These are phyloP conservation scores for Diabrotica balteata DNA, from an alignment of 2,888 invertebrate genomes.

Conservation along the genomic window DNA sequence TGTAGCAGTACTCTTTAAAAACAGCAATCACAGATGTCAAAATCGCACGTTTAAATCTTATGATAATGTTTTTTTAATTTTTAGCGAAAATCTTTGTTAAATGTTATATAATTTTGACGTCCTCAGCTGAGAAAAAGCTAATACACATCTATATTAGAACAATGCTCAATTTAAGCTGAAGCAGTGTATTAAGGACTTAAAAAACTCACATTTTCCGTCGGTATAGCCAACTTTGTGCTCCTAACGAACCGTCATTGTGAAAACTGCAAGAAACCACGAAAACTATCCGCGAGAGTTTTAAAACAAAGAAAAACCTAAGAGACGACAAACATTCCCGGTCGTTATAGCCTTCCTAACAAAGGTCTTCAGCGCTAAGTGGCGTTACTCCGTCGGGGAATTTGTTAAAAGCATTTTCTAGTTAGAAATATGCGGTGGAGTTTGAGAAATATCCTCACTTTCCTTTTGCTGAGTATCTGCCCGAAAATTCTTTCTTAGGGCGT, in stretches of 20 bases:
- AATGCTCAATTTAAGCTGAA: too few relatives aligned
- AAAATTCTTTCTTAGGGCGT: background rate
- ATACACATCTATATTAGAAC: too few relatives aligned
- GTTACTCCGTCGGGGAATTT: constrained; percentile 48
- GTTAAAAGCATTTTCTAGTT: constrained; percentile 58
- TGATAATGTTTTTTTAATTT: too few relatives aligned
- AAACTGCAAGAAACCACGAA: background rate
- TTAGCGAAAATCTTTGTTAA: too few relatives aligned
- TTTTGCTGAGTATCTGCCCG: background rate
- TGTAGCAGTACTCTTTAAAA: too few relatives aligned
- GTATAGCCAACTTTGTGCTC: too few relatives aligned
- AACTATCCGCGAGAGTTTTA: constrained; percentile 24
- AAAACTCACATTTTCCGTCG: too few relatives aligned
- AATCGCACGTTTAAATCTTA: too few relatives aligned
- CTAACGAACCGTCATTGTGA: background rate
- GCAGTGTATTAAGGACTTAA: too few relatives aligned
- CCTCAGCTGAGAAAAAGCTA: too few relatives aligned
- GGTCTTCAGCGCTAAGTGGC: constrained; percentile 46
- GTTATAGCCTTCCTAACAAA: constrained; percentile 39
- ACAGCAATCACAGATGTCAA: too few relatives aligned
- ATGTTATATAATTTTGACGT: too few relatives aligned
- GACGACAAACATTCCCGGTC: constrained; percentile 37
- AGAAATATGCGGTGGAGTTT: constrained; percentile 43
- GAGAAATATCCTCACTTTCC: constrained; percentile 26
- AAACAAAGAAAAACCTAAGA: constrained; percentile 31